phyloP scores from a whole-genome alignment of 2,888 invertebrate genomes.

The Dusona sp. region DNA sequence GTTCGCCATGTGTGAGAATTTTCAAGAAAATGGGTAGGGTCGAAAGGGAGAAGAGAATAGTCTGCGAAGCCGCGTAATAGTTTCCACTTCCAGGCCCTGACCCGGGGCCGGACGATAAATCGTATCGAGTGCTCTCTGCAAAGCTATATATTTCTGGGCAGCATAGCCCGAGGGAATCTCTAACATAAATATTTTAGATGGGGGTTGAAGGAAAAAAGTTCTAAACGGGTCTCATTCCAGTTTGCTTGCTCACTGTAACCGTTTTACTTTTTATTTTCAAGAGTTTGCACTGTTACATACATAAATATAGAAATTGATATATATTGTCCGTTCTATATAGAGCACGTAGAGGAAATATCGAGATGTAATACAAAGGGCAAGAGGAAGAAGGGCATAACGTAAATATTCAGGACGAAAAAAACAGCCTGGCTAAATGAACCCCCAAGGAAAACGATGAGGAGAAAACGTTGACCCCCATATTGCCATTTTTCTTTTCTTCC shows the following conservation, averaged over 20 bases:
- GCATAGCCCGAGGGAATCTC: constrained; percentile 42
- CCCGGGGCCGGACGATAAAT: constrained; percentile 81
- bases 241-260: constrained; percentile 74
- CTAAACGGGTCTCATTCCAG: constrained; percentile 36
- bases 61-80: constrained; percentile 77
- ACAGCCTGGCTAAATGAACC: constrained; percentile 59
- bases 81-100: constrained; percentile 78
- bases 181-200: constrained; percentile 55
- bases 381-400: constrained; percentile 54
- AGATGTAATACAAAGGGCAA: constrained; percentile 44
- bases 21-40: constrained; percentile 16
- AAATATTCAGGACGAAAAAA: constrained; percentile 24
- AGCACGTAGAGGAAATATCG: constrained; percentile 43
- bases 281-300: constrained; percentile 70
- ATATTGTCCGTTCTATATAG: neutral
- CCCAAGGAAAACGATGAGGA: constrained; percentile 52
- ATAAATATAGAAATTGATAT: neutral
- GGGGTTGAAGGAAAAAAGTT: constrained; percentile 75
- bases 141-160: constrained; percentile 73
- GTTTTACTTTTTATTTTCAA: constrained; percentile 73
- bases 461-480: constrained; percentile 50
- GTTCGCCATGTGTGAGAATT: constrained; percentile 21
- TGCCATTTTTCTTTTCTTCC: neutral
- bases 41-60: constrained; percentile 30
- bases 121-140: constrained; percentile 76